Conservation (phyloP, 2,888 invertebrate species). For the Caenorhabditis sulstoni region DNA sequence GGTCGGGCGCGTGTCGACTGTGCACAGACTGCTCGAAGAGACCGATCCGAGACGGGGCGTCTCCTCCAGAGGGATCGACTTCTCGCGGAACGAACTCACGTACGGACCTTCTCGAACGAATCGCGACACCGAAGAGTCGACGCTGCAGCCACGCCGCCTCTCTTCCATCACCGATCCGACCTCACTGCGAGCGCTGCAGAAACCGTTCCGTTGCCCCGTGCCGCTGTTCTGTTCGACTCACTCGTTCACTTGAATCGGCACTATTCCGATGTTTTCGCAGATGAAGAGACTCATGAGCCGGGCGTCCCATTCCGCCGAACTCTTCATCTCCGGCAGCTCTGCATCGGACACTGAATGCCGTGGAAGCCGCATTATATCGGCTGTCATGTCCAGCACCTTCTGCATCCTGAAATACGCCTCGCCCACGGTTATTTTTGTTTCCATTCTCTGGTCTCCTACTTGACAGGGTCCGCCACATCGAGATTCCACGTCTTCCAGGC, state of each 20-base stretch:
- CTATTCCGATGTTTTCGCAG: conserved; percentile 56
- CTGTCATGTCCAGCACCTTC: conserved; percentile 67
- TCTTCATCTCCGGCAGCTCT: conserved; percentile 52
- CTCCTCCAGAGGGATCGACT: conserved; percentile 61
- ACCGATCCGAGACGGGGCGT: conserved; percentile 44
- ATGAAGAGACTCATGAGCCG: conserved; percentile 49
- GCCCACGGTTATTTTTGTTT: background rate
- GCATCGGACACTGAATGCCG: conserved; percentile 26
- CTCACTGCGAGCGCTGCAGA: conserved; percentile 57
- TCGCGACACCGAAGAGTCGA: conserved; percentile 63
- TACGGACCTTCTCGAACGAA: conserved; percentile 69
- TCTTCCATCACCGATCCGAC: conserved; percentile 37
- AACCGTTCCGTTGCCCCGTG: too few relatives aligned
- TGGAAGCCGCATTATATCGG: conserved; percentile 67
- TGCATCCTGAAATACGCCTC: conserved; percentile 69
- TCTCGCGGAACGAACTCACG: conserved; percentile 72
- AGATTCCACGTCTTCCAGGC: conserved; percentile 73
- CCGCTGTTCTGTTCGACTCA: too few relatives aligned
- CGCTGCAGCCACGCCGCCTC: conserved; percentile 64
- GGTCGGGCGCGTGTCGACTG: conserved; percentile 62
- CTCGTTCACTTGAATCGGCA: conserved; percentile 50
- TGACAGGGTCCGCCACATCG: conserved; percentile 64
- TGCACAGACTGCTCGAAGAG: conserved; percentile 54
- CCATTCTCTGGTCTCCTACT: conserved; percentile 28
- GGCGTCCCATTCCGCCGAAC: conserved; percentile 68